These are phyloP conservation scores for Eolophus roseicapilla DNA, from an alignment of 2,113 vertebrate species.

Conservation along the genomic window DNA sequence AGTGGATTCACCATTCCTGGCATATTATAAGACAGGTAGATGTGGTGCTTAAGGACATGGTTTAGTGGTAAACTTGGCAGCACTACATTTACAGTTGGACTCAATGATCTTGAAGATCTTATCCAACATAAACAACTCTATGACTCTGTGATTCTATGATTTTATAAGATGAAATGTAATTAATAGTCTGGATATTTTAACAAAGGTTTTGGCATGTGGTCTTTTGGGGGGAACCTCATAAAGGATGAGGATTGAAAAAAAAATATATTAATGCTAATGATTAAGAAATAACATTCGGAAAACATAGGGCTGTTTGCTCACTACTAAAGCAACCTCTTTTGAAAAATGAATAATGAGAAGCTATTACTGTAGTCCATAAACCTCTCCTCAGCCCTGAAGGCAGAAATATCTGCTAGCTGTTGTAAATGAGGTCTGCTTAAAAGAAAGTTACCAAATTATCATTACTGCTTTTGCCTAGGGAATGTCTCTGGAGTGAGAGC, in stretches of 20 bases:
- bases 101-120: not conserved
- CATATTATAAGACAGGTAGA: not conserved
- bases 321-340: not conserved
- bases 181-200: not conserved
- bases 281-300: not conserved
- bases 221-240: not conserved
- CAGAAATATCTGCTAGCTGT: constrained; percentile 30
- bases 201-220: not conserved
- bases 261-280: not conserved
- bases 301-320: not conserved
- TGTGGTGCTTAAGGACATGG: not conserved
- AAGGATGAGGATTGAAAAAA: not conserved
- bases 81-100: not conserved
- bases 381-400: not conserved
- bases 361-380: constrained; percentile 34
- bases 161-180: not conserved
- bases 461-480: constrained; percentile 33
- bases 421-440: constrained; percentile 41
- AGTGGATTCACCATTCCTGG: not conserved
- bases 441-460: constrained; percentile 51
- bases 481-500: constrained; percentile 49
- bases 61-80: not conserved
- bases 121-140: not conserved
- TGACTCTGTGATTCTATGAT: not conserved
- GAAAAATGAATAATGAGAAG: constrained; percentile 27